Base-by-base conservation (phyloP, 2,888 invertebrate genomes). In the Drosophila longiperda region DNA sequence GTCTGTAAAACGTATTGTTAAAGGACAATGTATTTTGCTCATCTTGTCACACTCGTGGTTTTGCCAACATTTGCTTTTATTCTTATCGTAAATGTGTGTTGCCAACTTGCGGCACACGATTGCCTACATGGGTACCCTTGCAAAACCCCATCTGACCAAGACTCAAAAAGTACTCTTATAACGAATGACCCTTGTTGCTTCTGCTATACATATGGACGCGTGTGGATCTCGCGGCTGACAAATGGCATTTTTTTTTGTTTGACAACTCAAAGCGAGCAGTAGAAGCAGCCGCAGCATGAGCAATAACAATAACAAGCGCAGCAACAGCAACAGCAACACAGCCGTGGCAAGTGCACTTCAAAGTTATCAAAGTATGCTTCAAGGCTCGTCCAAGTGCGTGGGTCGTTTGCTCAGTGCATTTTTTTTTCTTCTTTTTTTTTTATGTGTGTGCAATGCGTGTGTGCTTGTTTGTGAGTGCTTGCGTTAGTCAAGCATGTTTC, bases 311-410 rank as follows among this genome's bases (percentile, higher is more conserved):
- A 58, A 59, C 63, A 57, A n/a, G 12, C n/a, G 20, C 75, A 58
- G 33, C 20, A 23, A 3, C 73, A 57, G 29, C 65, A 65, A 8
- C 42, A 49, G 45, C 48, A 32, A 33, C 63, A 63, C 80, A 67
- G 72, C 67, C 69, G 62, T 59, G 65, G 74, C 78, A 83, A 87
- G 84, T 66, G 89, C 73, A 66, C 87, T 89, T 89, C 65, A 89
- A 86, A 86, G 78, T 84, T 89, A 83, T 78, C 82, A 80, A 81
- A 89, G 84, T 74, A 80, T 78, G 73, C 89, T 86, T 78, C 81
- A 74, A 83, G 87, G 81, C 75, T 74, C 60, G 62, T 40, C 66
- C 78, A 73, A 87, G 84, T 78, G 89, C 59, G 68, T 75, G 73
- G 66, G 69, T 67, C 42, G 32, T 54, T 58, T 26, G 34, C 29